These are phyloP conservation scores for Zaprionus camerounensis DNA, from an alignment of 1,140 invertebrate genomes.

Conservation along the genomic window DNA sequence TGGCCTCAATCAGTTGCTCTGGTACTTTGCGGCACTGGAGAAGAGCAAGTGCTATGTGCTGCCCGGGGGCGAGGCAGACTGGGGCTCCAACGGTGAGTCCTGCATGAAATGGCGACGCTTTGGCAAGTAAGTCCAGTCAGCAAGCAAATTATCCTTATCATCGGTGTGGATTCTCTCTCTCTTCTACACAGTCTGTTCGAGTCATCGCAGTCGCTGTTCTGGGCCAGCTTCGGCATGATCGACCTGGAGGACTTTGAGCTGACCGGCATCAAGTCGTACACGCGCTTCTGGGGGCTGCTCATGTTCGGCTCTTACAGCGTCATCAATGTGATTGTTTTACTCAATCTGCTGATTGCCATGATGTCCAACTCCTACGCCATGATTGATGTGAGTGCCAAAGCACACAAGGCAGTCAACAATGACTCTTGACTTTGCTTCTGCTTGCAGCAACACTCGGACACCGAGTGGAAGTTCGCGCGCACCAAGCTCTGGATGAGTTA, in stretches of 20 bases:
- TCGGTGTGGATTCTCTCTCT: constrained; percentile 15
- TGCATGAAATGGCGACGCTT: constrained; percentile 92
- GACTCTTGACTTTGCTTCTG: constrained; percentile 29
- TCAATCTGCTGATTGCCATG: constrained; percentile 95
- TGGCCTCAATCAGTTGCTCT: constrained; percentile 93
- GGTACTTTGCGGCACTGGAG: constrained; percentile 95
- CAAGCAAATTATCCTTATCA: constrained; percentile 50
- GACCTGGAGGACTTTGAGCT: constrained; percentile 92
- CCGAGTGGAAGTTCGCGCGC: constrained; percentile 96
- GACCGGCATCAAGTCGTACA: constrained; percentile 91
- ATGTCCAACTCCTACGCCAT: constrained; percentile 95
- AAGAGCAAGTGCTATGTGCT: constrained; percentile 89
- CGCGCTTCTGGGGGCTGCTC: constrained; percentile 91
- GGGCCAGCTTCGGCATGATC: constrained; percentile 94
- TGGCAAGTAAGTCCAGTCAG: constrained; percentile 85
- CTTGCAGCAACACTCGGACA: constrained; percentile 91
- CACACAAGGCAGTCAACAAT: not conserved
- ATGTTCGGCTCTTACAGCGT: constrained; percentile 93
- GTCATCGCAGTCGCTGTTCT: constrained; percentile 94
- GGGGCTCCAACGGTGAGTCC: constrained; percentile 88
- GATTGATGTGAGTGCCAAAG: constrained; percentile 86
- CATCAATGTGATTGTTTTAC: constrained; percentile 93
- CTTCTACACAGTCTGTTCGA: constrained; percentile 90
- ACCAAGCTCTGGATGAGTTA: constrained; percentile 95
- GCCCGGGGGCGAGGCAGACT: constrained; percentile 87